Percentiles rank a stretch among this genome's conserved stretches.
Conservation (phyloP, 2,113 vertebrate genomes). For the Dendropsophus ebraccatus region DNA sequence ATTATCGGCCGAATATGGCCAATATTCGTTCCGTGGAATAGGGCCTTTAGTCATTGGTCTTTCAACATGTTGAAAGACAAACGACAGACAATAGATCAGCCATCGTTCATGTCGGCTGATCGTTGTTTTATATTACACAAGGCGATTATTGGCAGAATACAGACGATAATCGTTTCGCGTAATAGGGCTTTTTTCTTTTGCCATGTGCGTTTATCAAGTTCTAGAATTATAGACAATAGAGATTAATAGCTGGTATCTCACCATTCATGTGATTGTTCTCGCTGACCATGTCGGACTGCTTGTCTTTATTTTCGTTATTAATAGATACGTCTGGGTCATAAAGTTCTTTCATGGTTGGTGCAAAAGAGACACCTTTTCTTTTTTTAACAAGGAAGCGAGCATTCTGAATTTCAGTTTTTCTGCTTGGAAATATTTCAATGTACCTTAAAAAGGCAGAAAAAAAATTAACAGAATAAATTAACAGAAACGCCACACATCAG, state of each 20-base stretch:
- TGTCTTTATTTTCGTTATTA: conserved; percentile 38
- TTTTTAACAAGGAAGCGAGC: conserved; percentile 61
- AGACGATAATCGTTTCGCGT: no score
- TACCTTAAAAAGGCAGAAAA: conserved; percentile 73
- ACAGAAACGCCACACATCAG: not conserved
- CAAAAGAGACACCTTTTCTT: conserved; percentile 59
- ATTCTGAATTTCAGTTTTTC: conserved; percentile 73
- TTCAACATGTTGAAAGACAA: no score
- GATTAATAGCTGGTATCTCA: conserved; percentile 60
- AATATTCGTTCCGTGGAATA: no score
- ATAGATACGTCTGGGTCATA: conserved; percentile 67
- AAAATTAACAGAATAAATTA: not conserved
- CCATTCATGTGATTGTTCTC: conserved; percentile 62
- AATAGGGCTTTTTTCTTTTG: no score
- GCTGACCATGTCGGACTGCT: conserved; percentile 55
- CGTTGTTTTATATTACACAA: no score
- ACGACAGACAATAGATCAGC: no score
- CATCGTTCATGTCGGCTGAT: no score
- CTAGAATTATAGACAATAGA: not conserved
- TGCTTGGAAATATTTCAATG: conserved; percentile 89
- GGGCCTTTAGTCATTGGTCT: no score
- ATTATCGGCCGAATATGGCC: no score
- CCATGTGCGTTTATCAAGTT: not conserved
- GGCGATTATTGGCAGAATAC: no score
- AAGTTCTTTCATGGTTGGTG: conserved; percentile 58